These are phyloP conservation scores for Orussus abietinus DNA, from an alignment of 1,140 invertebrate species.

Conservation along the genomic window DNA sequence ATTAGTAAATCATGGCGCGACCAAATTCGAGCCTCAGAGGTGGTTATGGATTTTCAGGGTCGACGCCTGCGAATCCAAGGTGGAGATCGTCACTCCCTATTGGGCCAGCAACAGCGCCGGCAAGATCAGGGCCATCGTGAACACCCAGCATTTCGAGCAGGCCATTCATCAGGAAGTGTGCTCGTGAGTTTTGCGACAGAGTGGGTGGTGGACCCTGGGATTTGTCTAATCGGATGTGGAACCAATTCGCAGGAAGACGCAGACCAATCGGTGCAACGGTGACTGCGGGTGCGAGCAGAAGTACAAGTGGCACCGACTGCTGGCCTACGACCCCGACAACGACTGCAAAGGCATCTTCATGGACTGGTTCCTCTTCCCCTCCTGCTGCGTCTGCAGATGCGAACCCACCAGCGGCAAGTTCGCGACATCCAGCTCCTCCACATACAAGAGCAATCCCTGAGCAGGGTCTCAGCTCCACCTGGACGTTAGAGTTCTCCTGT, in stretches of 20 bases:
- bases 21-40: too few species aligned
- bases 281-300: constrained; percentile 90
- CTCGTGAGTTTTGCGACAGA: constrained; percentile 63
- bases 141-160: constrained; percentile 92
- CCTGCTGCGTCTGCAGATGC: constrained; percentile 87
- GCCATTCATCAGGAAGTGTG: constrained; percentile 93
- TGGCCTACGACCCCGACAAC: constrained; percentile 89
- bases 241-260: constrained; percentile 63
- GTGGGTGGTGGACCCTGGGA: background rate
- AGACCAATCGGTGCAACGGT: constrained; percentile 72
- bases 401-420: constrained; percentile 45
- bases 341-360: constrained; percentile 93
- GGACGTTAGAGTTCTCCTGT: too few species aligned
- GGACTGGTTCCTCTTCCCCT: constrained; percentile 93
- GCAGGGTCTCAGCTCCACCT: too few species aligned
- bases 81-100: constrained; percentile 91
- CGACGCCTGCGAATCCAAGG: constrained; percentile 85
- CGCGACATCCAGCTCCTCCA: constrained; percentile 1
- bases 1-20: too few species aligned
- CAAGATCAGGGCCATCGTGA: constrained; percentile 86
- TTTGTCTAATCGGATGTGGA: background rate
- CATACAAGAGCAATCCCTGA: too few species aligned
- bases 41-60: constrained; percentile 65
- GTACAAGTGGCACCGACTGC: constrained; percentile 81
- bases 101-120: constrained; percentile 90